phyloP scores from a whole-genome alignment of 2,113 vertebrate genomes.

The Cephalophus harveyi region DNA sequence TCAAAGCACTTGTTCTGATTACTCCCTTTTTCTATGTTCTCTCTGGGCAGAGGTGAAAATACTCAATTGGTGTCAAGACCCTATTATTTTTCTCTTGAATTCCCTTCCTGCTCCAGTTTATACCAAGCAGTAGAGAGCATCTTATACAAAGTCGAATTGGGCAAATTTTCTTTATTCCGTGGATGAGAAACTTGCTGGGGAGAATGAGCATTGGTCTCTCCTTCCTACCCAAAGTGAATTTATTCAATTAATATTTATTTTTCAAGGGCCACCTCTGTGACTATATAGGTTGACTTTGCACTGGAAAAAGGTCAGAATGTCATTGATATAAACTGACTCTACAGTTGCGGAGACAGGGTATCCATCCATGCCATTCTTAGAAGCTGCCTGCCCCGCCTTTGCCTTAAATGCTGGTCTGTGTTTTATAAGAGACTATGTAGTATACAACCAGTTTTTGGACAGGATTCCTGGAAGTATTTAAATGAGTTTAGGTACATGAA shows the following conservation, averaged over 20 bases:
- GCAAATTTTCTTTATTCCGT: not conserved
- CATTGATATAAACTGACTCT: not conserved
- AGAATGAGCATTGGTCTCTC: not conserved
- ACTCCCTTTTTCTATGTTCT: not conserved
- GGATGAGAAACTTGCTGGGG: not conserved
- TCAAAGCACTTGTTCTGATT: conserved; percentile 34
- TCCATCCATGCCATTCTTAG: not conserved
- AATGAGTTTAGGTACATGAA: not conserved
- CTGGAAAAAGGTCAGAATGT: not conserved
- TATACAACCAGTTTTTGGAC: not conserved
- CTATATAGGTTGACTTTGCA: not conserved
- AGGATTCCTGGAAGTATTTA: not conserved
- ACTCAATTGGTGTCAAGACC: not conserved
- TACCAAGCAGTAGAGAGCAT: not conserved
- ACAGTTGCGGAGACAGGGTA: accelerated
- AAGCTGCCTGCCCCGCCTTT: not conserved
- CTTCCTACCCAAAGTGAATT: conserved; percentile 2
- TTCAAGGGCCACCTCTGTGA: not conserved
- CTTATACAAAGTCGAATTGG: not conserved
- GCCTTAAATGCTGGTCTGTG: not conserved
- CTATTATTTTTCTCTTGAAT: not conserved
- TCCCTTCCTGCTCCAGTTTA: not conserved
- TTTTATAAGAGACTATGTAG: not conserved
- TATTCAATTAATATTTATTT: conserved; percentile 33
- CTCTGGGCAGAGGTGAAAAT: not conserved